Conservation (phyloP, 2,797 vertebrate species). For the Nasua narica region DNA sequence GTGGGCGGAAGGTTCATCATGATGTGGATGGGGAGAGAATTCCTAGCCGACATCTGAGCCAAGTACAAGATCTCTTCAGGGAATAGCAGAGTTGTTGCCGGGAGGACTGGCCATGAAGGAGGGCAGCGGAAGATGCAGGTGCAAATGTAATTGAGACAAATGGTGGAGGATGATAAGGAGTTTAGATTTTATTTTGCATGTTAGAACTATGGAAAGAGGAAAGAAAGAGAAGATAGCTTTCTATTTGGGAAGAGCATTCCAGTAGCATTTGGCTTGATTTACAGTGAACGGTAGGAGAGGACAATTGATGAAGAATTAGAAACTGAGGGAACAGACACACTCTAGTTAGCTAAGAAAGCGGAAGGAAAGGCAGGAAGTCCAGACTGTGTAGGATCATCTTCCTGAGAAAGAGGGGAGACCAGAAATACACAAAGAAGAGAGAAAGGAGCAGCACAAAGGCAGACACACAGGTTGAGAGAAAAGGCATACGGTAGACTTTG, state of each 20-base stretch:
- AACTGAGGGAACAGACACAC: neutral
- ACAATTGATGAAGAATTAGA: neutral
- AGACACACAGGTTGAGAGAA: neutral
- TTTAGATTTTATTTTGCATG: neutral
- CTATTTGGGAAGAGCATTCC: neutral
- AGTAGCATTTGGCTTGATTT: neutral
- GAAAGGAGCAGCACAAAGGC: neutral
- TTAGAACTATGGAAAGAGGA: neutral
- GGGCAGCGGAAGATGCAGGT: neutral
- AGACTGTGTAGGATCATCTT: neutral
- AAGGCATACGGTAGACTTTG: neutral
- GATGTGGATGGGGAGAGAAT: neutral
- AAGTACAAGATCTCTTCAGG: neutral
- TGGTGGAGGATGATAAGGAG: neutral
- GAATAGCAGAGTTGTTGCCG: neutral
- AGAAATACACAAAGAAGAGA: neutral
- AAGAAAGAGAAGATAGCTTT: neutral
- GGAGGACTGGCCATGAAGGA: neutral
- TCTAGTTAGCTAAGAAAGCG: neutral
- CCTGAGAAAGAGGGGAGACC: neutral
- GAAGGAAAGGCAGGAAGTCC: neutral
- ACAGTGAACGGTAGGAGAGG: neutral
- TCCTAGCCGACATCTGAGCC: neutral
- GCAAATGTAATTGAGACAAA: neutral
- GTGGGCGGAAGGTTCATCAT: neutral